Conservation (phyloP, 2,888 invertebrate species). For the Sphaeridia pumilis region DNA sequence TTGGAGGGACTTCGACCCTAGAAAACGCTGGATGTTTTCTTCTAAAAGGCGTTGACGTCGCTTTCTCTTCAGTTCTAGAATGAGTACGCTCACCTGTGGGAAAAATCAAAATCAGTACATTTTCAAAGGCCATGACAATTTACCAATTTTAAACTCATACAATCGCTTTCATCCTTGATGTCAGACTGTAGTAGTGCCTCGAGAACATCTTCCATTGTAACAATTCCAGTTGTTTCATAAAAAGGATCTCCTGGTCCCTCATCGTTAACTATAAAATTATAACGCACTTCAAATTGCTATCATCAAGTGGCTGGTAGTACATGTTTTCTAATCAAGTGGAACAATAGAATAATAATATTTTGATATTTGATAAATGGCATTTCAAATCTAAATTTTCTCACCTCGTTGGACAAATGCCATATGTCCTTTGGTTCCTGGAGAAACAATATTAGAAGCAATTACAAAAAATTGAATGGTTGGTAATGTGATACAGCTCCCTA, state of each 20-base stretch:
- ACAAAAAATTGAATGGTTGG: no score
- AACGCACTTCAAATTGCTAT: background rate
- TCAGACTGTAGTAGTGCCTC: slow-evolving; percentile 96
- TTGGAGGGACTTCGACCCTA: slow-evolving; percentile 71
- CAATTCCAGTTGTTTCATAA: slow-evolving; percentile 84
- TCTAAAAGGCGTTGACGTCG: background rate
- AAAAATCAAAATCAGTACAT: background rate
- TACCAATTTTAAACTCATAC: slow-evolving; percentile 70
- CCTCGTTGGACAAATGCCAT: slow-evolving; percentile 87
- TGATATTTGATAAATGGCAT: background rate
- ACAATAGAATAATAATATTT: background rate
- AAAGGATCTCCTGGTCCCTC: slow-evolving; percentile 89
- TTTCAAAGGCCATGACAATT: slow-evolving; percentile 44
- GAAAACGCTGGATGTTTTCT: slow-evolving; percentile 46
- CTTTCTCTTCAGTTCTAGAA: no score
- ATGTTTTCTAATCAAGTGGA: background rate
- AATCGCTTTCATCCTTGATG: slow-evolving; percentile 95
- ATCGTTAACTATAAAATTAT: slow-evolving; percentile 53
- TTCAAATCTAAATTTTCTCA: background rate
- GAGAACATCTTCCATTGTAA: slow-evolving; percentile 94
- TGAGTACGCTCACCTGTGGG: background rate
- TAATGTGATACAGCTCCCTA: no score
- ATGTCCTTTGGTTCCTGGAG: slow-evolving; percentile 63
- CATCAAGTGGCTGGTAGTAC: background rate
- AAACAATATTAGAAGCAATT: no score